Percentiles rank a stretch among this genome's conserved stretches.
Evolutionary conservation across 2,113 vertebrate species (phyloP).

Genomic region (Burhinus oedicnemus): DNA sequence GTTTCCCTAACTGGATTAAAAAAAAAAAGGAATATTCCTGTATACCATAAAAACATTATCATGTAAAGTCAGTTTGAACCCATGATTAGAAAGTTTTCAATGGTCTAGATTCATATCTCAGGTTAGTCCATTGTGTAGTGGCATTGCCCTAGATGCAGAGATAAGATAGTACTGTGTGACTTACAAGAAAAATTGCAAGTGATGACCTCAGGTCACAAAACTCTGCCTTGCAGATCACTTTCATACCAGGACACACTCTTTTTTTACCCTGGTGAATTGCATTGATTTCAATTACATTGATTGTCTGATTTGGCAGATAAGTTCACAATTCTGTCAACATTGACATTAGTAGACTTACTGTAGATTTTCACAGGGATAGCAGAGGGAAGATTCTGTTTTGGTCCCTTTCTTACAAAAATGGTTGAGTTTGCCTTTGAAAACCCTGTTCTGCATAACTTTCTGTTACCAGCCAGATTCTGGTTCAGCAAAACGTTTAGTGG

Average conservation of each 20-base stretch:
- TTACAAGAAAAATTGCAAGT: not conserved
- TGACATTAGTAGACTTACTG: not conserved
- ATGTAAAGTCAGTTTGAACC: not conserved
- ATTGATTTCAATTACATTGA: not conserved
- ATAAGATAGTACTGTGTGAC: not conserved
- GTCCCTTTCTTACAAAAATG: not conserved
- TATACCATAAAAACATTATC: not conserved
- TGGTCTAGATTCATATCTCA: not conserved
- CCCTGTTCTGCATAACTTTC: not conserved
- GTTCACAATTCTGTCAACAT: not conserved
- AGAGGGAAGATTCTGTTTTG: not conserved
- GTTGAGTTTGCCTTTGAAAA: not conserved
- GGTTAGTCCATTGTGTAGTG: not conserved
- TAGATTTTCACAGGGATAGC: not conserved
- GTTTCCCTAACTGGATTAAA: not conserved
- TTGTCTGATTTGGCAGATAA: not conserved
- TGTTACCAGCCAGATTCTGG: not conserved
- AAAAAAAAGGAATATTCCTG: not conserved
- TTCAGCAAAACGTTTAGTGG: not conserved
- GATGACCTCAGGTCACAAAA: not conserved
- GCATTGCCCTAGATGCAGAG: not conserved
- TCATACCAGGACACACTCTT: not conserved
- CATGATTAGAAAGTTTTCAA: not conserved
- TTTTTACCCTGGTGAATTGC: not conserved
- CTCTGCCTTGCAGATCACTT: not conserved